phyloP scores from a whole-genome alignment of 2,113 vertebrate genomes.

The Laticauda laticaudata region DNA sequence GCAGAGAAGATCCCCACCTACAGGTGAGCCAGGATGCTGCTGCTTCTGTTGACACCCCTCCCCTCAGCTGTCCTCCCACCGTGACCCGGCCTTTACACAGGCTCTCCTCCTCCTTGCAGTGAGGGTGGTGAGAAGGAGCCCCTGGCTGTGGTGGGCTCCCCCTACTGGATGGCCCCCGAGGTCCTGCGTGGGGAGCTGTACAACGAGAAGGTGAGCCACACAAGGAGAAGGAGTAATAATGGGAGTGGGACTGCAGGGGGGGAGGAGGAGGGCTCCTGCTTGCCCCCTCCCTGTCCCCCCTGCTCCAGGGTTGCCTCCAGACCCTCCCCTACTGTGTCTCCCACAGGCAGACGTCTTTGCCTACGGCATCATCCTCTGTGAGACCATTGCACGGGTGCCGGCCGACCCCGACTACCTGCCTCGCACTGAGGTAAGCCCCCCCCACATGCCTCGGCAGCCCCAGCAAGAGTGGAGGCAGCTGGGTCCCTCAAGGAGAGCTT shows the following conservation, averaged over 20 bases:
- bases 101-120: constrained; percentile 58
- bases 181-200: constrained; percentile 91
- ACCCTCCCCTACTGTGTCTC: not conserved
- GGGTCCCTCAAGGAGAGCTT: not conserved
- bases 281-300: not conserved
- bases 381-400: constrained; percentile 89
- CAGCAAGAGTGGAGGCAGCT: not conserved
- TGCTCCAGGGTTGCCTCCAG: not conserved
- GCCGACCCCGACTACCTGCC: constrained; percentile 93
- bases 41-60: not conserved
- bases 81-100: fast-evolving
- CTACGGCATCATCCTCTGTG: constrained; percentile 92
- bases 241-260: not conserved
- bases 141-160: constrained; percentile 90
- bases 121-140: constrained; percentile 82
- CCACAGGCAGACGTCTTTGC: constrained; percentile 82
- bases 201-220: constrained; percentile 84
- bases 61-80: too few relatives aligned
- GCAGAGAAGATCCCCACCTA: constrained; percentile 94
- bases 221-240: too few relatives aligned
- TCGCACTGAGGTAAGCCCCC: constrained; percentile 82
- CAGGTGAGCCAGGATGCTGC: constrained; percentile 71
- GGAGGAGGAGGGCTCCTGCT: not conserved
- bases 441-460: not conserved
- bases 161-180: constrained; percentile 97